Evolutionary conservation across 2,888 invertebrate genomes (phyloP), one percentile per base, ranked within the genome.

Genomic region (Thecocarcelia acutangulata): DNA sequence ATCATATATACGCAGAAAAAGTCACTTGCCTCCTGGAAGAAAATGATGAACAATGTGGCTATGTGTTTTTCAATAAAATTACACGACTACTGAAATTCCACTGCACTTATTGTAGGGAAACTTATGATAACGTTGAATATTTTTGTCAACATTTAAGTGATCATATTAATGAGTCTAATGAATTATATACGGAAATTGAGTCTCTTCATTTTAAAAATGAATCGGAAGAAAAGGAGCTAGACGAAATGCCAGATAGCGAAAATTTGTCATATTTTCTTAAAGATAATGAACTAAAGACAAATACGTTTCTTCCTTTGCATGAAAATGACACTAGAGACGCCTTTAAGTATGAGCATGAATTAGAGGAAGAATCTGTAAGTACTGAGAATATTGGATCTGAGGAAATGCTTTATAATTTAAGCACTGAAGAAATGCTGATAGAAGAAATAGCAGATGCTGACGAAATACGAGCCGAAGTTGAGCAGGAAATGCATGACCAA

Each of bases 101-200:
- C 77, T 85, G 85, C 40, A 77, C 80, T 1, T 85, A 73, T 54
- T 85, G 85, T 61, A 42, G 78, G 13, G 78, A 82, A 64, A 83
- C 78, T 8, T 85, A 80, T 58, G 85, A 85, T 64, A 80, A 85
- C 72, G 83, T 85, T 15, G 70, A 85, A 50, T 83, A 79, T 48
- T 85, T 83, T 52, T 85, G 85, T 17, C 79, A 83, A 33, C 85
- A 85, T 48, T 73, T 85, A 76, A 84, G 83, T 59, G 69, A 81
- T 48, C 85, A 85, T 40, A 72, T 85, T 2, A 70, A 83, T 33
- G 84, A 77, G 15, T 54, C 28, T 12, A 21, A 46, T 9, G 58
- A 48, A 4, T 12, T 46, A 0, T 61, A 12, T 24, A 33, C 59
- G 24, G 42, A 40, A 59, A 4, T 11, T 11, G 72, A 70, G 42